Conservation (phyloP, 2,888 invertebrate genomes). For the Epirrhoe alternata region DNA sequence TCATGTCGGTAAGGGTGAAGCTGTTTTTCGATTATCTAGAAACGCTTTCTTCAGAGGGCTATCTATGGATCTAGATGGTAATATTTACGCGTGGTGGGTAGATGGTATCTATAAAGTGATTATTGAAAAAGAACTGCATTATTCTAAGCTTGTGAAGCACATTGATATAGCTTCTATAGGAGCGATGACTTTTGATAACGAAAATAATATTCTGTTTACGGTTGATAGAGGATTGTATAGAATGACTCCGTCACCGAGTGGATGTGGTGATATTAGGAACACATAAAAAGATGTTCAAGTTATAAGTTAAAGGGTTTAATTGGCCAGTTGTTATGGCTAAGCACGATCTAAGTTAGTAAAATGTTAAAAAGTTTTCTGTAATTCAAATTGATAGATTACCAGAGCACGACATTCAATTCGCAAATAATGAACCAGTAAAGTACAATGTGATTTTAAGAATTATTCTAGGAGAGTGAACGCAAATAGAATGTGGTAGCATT, state of each 20-base stretch:
- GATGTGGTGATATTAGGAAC: constrained; percentile 34
- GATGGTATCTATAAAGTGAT: constrained; percentile 71
- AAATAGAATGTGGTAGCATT: too few species aligned
- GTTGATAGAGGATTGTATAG: constrained; percentile 59
- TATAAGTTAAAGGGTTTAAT: not conserved
- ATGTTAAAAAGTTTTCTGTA: not conserved
- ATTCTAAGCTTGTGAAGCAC: constrained; percentile 61
- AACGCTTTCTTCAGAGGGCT: constrained; percentile 72
- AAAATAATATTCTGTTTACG: constrained; percentile 70
- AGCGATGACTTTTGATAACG: constrained; percentile 69
- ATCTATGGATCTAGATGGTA: constrained; percentile 65
- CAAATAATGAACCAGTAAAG: not conserved
- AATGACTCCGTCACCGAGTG: constrained; percentile 50
- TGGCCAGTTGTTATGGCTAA: constrained; percentile 9
- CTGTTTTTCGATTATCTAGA: constrained; percentile 58
- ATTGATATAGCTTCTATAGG: constrained; percentile 62
- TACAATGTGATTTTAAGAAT: not conserved
- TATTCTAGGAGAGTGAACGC: not conserved
- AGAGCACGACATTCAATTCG: not conserved
- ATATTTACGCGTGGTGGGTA: constrained; percentile 74
- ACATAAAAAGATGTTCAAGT: not conserved
- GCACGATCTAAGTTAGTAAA: constrained; percentile 1
- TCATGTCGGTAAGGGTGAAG: constrained; percentile 59
- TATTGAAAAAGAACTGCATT: constrained; percentile 55
- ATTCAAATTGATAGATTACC: not conserved